A percentile compares a stretch with the other conserved stretches of the same genome.
These are phyloP conservation scores for Microcebus jonahi DNA, from an alignment of 2,113 vertebrate genomes.

Conservation along the genomic window DNA sequence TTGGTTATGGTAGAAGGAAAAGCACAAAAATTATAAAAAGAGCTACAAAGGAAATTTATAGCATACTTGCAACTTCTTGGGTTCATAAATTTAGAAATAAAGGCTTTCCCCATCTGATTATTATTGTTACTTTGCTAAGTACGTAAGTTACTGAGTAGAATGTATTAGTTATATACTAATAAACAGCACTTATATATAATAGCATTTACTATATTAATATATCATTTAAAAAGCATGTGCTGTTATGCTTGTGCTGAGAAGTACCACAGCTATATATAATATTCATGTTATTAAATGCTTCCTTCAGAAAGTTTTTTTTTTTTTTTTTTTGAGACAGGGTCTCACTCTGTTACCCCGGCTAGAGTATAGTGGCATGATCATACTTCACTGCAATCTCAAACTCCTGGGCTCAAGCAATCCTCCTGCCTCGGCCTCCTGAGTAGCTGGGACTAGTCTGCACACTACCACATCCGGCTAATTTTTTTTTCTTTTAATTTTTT, in stretches of 20 bases:
- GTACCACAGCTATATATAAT: background rate
- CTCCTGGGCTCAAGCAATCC: too few relatives aligned
- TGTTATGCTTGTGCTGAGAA: background rate
- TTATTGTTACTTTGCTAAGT: background rate
- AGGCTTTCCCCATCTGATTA: background rate
- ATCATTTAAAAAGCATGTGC: background rate
- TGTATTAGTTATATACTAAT: background rate
- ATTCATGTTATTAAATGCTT: background rate
- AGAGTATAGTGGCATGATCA: too few relatives aligned
- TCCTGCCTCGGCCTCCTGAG: too few relatives aligned
- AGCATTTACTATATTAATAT: background rate
- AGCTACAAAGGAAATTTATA: background rate
- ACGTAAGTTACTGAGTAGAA: background rate
- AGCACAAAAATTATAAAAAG: background rate
- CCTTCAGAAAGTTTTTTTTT: background rate
- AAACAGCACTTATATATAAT: background rate
- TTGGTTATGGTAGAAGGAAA: background rate
- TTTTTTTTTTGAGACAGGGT: too few relatives aligned
- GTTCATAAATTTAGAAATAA: background rate
- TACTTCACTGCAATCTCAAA: too few relatives aligned
- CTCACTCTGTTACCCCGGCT: too few relatives aligned
- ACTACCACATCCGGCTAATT: too few relatives aligned
- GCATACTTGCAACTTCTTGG: background rate
- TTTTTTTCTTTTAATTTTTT: too few relatives aligned
- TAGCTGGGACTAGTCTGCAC: too few relatives aligned